A percentile compares a stretch with the other conserved stretches of the same genome.
Conservation (phyloP, 2,113 vertebrate species). For the Siniperca knerii region DNA sequence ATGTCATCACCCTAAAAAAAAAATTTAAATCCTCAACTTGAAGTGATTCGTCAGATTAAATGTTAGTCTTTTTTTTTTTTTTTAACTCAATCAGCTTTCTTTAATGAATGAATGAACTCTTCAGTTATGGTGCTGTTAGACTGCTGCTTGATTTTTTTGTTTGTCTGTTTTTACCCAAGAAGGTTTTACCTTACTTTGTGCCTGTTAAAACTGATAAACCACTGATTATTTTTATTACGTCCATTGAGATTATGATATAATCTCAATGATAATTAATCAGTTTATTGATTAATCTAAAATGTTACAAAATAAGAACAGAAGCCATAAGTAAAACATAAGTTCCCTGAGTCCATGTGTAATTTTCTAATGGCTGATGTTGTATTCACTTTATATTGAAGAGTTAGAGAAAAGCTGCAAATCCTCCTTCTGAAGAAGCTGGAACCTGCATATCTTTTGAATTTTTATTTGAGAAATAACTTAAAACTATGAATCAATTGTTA, state of each 20-base stretch:
- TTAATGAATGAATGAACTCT: too few species aligned
- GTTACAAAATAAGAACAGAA: background rate
- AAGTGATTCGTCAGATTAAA: too few species aligned
- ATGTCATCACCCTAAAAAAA: too few species aligned
- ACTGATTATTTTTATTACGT: background rate
- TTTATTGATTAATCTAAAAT: background rate
- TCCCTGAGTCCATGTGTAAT: background rate
- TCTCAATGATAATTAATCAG: background rate
- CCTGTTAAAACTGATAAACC: background rate
- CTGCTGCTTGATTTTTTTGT: too few species aligned
- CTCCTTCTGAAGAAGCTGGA: background rate
- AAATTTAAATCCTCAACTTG: too few species aligned
- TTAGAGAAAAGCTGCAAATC: background rate
- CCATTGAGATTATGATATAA: fast-evolving
- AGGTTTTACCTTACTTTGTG: background rate
- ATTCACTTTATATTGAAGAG: background rate
- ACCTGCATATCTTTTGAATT: background rate
- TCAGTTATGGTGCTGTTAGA: too few species aligned
- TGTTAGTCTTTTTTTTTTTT: too few species aligned
- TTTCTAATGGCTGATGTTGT: background rate
- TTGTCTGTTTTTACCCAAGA: background rate
- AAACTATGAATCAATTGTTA: background rate
- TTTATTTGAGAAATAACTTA: background rate
- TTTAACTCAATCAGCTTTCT: too few species aligned
- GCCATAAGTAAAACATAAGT: too few species aligned